A percentile compares a stretch with the other conserved stretches of the same genome.
Evolutionary conservation across 2,113 vertebrate species (phyloP).

Genomic region (Acrocephalus kingi): DNA sequence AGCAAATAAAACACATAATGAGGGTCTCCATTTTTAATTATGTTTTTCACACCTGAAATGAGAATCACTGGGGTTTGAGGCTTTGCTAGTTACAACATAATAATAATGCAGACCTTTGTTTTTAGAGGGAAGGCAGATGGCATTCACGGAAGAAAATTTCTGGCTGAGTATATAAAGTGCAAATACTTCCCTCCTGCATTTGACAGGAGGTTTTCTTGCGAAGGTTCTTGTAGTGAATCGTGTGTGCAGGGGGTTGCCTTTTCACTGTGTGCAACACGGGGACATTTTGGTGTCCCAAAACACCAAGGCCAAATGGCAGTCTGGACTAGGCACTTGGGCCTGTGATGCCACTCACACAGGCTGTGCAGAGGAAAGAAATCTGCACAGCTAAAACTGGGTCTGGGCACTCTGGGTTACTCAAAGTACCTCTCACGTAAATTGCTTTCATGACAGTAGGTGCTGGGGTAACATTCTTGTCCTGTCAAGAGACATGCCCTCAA

Average conservation of each 20-base stretch:
- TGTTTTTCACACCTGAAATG: not conserved
- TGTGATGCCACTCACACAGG: accelerated
- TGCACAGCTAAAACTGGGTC: not conserved
- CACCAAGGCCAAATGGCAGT: not conserved
- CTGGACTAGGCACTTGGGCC: not conserved
- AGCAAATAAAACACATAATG: not conserved
- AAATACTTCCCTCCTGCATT: not conserved
- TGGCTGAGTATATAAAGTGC: not conserved
- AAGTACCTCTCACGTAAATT: not conserved
- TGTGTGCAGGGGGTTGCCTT: not conserved
- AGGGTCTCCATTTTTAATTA: not conserved
- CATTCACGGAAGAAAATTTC: not conserved
- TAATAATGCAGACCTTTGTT: not conserved
- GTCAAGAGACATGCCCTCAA: not conserved
- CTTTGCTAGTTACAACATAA: not conserved
- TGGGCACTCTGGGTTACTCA: not conserved
- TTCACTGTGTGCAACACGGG: not conserved
- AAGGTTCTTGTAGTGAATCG: not conserved
- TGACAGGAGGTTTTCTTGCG: not conserved
- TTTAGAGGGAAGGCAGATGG: not conserved
- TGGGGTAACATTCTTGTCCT: not conserved
- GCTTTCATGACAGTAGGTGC: not conserved
- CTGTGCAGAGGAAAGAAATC: not conserved
- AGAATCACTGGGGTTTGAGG: not conserved
- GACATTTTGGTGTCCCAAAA: not conserved